A percentile compares a stretch with the other conserved stretches of the same genome.
phyloP scores from a whole-genome alignment of 2,888 invertebrate genomes.

The Epistrophe grossulariae region DNA sequence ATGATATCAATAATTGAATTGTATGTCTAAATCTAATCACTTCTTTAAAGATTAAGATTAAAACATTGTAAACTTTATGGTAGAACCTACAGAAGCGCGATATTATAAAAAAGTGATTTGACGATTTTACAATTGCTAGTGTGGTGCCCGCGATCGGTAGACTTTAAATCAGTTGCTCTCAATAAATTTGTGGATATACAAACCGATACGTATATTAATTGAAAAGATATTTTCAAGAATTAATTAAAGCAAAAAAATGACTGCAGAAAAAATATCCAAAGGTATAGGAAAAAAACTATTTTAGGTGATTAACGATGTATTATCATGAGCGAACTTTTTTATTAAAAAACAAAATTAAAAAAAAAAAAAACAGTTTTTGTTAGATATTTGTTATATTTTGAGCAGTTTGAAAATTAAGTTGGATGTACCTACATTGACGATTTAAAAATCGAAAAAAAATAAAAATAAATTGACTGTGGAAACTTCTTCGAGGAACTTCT shows the following conservation, averaged over 20 bases:
- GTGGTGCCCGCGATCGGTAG: background rate
- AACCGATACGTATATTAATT: background rate
- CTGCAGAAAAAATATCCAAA: background rate
- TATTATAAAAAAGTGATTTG: conserved; percentile 51
- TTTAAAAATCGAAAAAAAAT: too few relatives aligned
- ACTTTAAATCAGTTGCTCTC: conserved; percentile 1
- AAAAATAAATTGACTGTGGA: too few relatives aligned
- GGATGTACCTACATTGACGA: too few relatives aligned
- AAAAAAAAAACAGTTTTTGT: too few relatives aligned
- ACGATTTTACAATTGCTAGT: conserved; percentile 13
- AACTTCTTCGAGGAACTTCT: too few relatives aligned
- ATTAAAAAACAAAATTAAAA: too few relatives aligned
- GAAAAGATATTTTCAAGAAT: background rate
- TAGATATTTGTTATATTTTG: too few relatives aligned
- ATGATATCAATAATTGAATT: conserved; percentile 88
- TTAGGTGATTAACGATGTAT: too few relatives aligned
- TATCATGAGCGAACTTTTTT: too few relatives aligned
- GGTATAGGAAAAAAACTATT: conserved; percentile 20
- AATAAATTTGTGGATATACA: background rate
- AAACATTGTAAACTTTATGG: conserved; percentile 18
- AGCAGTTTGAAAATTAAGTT: too few relatives aligned
- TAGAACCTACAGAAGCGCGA: conserved; percentile 20
- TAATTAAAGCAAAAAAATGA: background rate
- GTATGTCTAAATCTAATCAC: conserved; percentile 20
- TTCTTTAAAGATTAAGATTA: conserved; percentile 51